These are phyloP conservation scores for Microhierax caerulescens DNA, from an alignment of 2,797 vertebrate genomes.

Conservation along the genomic window DNA sequence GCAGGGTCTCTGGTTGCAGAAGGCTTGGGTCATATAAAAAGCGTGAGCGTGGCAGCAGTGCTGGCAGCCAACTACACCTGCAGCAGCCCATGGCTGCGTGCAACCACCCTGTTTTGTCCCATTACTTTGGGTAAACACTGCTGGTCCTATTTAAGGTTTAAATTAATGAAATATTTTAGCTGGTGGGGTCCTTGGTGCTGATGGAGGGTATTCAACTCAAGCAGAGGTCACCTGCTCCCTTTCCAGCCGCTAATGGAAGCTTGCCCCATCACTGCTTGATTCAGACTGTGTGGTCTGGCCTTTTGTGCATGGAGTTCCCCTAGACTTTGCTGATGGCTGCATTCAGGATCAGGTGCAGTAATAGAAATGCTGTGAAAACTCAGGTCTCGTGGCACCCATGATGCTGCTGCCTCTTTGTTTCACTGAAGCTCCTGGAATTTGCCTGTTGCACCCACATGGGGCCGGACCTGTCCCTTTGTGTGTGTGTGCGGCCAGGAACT, in stretches of 20 bases:
- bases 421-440: neutral
- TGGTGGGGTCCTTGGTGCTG: neutral
- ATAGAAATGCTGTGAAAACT: neutral
- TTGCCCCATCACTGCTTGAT: neutral
- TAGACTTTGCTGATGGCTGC: neutral
- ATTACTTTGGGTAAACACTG: accelerated
- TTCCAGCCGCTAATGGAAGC: neutral
- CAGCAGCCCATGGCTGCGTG: neutral
- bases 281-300: neutral
- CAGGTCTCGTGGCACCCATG: neutral
- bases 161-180: neutral
- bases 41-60: neutral
- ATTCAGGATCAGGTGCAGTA: neutral
- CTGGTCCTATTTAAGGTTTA: neutral
- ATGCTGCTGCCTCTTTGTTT: neutral
- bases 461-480: neutral
- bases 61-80: neutral
- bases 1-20: neutral
- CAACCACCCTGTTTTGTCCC: neutral
- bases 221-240: accelerated
- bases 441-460: neutral
- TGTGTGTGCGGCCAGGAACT: neutral
- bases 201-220: neutral
- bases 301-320: accelerated
- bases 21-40: neutral